phyloP scores from a whole-genome alignment of 2,797 vertebrate genomes.

The Xenentodon cancila region DNA sequence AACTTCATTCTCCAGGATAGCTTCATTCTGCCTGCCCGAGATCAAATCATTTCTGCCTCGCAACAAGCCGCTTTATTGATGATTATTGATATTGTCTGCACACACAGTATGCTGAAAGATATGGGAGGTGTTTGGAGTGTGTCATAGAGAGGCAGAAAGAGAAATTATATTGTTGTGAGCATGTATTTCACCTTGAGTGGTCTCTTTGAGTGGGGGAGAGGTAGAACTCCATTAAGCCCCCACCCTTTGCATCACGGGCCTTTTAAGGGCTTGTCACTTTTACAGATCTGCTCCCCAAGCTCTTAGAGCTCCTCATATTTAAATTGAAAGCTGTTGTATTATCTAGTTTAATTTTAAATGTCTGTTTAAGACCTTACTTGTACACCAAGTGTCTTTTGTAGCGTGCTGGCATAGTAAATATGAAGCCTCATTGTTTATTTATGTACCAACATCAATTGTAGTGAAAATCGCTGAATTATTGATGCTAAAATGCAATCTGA shows the following conservation, averaged over 20 bases:
- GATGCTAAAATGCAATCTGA: conserved; percentile 88
- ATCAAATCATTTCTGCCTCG: conserved; percentile 73
- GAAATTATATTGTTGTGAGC: conserved; percentile 76
- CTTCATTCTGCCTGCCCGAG: conserved; percentile 70
- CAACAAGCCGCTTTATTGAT: conserved; percentile 78
- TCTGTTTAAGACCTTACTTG: conserved; percentile 81
- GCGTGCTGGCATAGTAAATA: conserved; percentile 76
- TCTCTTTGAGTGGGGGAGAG: conserved; percentile 70
- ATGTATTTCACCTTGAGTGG: conserved; percentile 80
- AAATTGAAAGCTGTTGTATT: conserved; percentile 83
- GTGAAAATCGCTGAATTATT: conserved; percentile 88
- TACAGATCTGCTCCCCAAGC: conserved; percentile 81
- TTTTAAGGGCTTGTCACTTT: conserved; percentile 85
- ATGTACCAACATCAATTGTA: conserved; percentile 85
- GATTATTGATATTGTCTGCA: conserved; percentile 55
- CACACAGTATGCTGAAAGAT: conserved; percentile 62
- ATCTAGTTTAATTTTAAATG: conserved; percentile 87
- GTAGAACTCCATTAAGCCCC: conserved; percentile 78
- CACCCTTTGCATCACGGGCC: conserved; percentile 66
- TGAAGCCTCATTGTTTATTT: conserved; percentile 87
- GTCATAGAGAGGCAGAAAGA: conserved; percentile 72
- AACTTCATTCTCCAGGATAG: conserved; percentile 74
- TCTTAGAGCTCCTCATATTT: conserved; percentile 76
- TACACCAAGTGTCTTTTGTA: conserved; percentile 57
- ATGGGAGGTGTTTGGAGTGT: conserved; percentile 62